Evolutionary conservation across 2,888 invertebrate species (phyloP), one percentile per base, ranked within the genome.

Genomic region (Phyllotreta cruciferae): DNA sequence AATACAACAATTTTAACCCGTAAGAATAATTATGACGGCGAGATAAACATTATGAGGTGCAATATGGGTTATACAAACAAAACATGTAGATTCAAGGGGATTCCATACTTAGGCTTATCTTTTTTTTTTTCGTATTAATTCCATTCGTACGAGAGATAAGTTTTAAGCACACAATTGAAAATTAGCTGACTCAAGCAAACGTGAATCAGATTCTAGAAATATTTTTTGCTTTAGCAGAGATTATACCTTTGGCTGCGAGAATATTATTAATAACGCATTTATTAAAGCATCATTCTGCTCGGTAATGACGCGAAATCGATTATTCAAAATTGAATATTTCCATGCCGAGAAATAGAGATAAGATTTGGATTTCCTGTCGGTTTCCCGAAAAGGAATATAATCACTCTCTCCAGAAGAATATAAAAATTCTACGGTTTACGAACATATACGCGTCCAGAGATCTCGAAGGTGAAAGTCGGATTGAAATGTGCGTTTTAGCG

Each of bases 401-500:
- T 50, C 50, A 50, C 50, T 50, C 50, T 50, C 50, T 50, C 50
- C 50, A 50, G 50, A 34, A 50, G 50, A 35, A 50, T 50, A 50
- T 50, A 50, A 50, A 50, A 50, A 50, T 50, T 50, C 50, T 50
- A 50, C 50, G 50, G 50, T 36, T 10, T 49, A n/a, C 47, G 35
- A 49, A 35, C 47, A 50, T 50, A 47, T 47, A 50, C 36, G 36
- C 50, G 24, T 24, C 50, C 55, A 49, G 55, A 45, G 57, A 58
- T 58, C 49, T 49, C 50, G 55, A 49, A 61, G 61, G 61, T 61
- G 61, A 49, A 56, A 38, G 61, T 37, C 34, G 56, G 55, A 61
- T 61, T 61, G 61, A 61, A 61, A 61, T 61, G 55, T 49, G 49
- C 55, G 61, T 61, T 55, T 24, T 55, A 55, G 61, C 61, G 56